Evolutionary conservation across 2,888 invertebrate genomes (phyloP), one percentile per base, ranked within the genome.

Genomic region (Meteorus colon): DNA sequence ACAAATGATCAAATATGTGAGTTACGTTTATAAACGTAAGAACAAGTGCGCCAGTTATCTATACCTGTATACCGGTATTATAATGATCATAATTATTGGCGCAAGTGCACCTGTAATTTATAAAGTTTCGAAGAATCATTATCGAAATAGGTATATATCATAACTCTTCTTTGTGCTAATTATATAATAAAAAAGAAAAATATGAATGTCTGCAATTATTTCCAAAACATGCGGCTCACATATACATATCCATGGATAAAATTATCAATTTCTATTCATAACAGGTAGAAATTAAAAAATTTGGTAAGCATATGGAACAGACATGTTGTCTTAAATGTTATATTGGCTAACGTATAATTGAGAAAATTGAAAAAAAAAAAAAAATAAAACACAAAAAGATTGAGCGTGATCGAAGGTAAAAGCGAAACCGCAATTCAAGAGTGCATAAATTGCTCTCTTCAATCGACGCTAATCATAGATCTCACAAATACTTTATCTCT

Each of bases 391-490:
- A 24, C 24, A 24, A 24, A 24, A 55, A 4, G 48, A 48, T 68
- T n/a, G 66, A 75, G 51, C 75, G 70, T 75, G 65, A 55, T 75
- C 59, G n/a, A 65, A 70, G 62, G 70, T 75, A 70, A 65, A 29
- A 70, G 75, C 55, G 29, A 65, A 70, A 55, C 59, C 70, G 55
- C 70, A 70, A 70, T 70, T 75, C 48, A 63, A 74, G 34, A 31
- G 69, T 69, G 48, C 37, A 74, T 74, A 29, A 68, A 74, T 63
- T 62, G 67, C 74, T 70, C 63, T 48, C 59, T 75, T 69, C 63
- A 63, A 75, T 75, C 65, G 69, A 65, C 65, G 63, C 34, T 75
- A 75, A 75, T 75, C 70, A 75, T 75, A 70, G 70, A 75, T 70
- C 34, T 27, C 62, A 63, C 55, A 63, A 31, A n/a, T 51, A 69